These are phyloP conservation scores for Aricia agestis DNA, from an alignment of 1,140 invertebrate species.

Conservation along the genomic window DNA sequence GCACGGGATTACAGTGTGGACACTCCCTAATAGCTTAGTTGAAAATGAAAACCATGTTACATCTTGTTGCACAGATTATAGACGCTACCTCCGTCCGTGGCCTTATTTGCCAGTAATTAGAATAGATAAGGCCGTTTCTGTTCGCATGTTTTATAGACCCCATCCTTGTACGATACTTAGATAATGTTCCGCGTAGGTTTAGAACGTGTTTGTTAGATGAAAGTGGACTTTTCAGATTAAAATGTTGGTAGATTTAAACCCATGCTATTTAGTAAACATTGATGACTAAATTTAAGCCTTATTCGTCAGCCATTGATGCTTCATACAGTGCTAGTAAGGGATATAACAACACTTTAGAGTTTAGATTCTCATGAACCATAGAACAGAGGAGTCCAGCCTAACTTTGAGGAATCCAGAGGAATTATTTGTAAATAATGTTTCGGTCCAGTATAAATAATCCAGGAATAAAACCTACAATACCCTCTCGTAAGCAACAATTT, in stretches of 20 bases:
- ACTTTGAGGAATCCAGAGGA: too few species aligned
- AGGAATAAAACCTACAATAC: too few species aligned
- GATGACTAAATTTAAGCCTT: too few species aligned
- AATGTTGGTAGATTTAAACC: not conserved
- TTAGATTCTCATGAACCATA: too few species aligned
- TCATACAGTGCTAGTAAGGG: too few species aligned
- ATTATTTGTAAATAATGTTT: too few species aligned
- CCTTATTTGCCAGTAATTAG: conserved; percentile 26
- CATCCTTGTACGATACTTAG: not conserved
- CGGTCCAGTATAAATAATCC: too few species aligned
- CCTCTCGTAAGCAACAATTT: too few species aligned
- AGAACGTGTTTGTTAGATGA: not conserved
- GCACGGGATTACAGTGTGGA: conserved; percentile 54
- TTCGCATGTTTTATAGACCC: conserved; percentile 4
- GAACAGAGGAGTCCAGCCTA: too few species aligned
- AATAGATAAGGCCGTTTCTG: conserved; percentile 12
- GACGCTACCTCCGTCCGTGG: conserved; percentile 13
- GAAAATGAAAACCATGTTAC: conserved; percentile 44
- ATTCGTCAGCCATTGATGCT: too few species aligned
- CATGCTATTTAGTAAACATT: not conserved
- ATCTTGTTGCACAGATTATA: conserved; percentile 30
- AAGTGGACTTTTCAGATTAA: not conserved
- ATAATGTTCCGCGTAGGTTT: not conserved
- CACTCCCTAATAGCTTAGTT: conserved; percentile 55
- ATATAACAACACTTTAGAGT: too few species aligned